Base-by-base conservation (phyloP, 92 coral and sea anemone genomes). In the Epizoanthus illoricatus region DNA sequence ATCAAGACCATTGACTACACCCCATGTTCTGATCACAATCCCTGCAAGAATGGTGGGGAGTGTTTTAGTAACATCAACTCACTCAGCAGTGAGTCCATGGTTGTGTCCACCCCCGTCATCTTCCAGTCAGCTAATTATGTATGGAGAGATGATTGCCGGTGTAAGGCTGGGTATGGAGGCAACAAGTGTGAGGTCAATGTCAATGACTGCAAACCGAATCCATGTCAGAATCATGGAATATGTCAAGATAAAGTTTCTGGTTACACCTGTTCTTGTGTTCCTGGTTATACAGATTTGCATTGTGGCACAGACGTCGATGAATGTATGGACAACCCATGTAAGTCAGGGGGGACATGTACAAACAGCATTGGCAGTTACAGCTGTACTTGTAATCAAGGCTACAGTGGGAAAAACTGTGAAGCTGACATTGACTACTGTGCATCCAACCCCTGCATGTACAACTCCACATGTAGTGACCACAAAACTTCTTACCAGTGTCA, bases 11-110 rank as follows among this genome's bases (percentile, higher is more conserved):
- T 86, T 5, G 93, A 95, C 88, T 95, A 93, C 86, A 90, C 93
- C 15, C 92, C 94, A n/a, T 95, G 98, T 39, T 84, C 92, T 17
- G 84, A 89, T 6, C 79, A 76, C 84, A 88, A 89, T 28, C 98
- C 94, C 4, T 95, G 98, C 67, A 84, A 33, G 66, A 90, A 93
- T 84, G 91, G 96, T 36, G 97, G 92, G 7, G 97, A 93, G 86
- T 93, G 97, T 70, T 88, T 90, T 43, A 93, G 97, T 87, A 84
- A 88, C 40, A 88, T 91, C 13, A 75, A 75, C 41, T 88, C 91
- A 10, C 87, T 70, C 18, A 91, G 97, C 28, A 82, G 87, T 18
- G 80, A 87, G 28, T 81, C 84, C 40, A 85, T 86, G 10, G 66
- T 89, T 17, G 73, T 73, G 16, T 80, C 97, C 2, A 33, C 68